A percentile compares a stretch with the other conserved stretches of the same genome.
Conservation (phyloP, 2,113 vertebrate species). For the Urocynchramus pylzowi region DNA sequence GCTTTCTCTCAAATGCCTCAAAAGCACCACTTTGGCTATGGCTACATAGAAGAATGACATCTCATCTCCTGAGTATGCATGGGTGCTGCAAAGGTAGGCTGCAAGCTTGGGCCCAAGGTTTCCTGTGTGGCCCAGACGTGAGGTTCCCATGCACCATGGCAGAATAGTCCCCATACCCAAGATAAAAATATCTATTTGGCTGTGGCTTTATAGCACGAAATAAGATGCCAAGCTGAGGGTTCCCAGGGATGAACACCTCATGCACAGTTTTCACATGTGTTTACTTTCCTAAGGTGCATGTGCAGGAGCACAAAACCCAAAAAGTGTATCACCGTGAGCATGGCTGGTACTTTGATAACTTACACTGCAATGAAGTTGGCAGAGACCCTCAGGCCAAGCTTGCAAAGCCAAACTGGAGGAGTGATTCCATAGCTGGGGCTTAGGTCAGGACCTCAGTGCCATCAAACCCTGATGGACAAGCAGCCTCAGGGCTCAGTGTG, state of each 20-base stretch:
- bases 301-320: not conserved
- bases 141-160: not conserved
- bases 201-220: not conserved
- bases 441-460: rapidly evolving
- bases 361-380: rapidly evolving
- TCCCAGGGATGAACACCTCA: not conserved
- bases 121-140: not conserved
- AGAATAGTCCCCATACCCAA: not conserved
- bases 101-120: not conserved
- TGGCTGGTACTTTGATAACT: not conserved
- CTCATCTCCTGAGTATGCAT: rapidly evolving
- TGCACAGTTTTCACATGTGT: not conserved
- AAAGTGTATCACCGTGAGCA: rapidly evolving
- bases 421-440: not conserved
- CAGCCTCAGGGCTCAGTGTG: not conserved
- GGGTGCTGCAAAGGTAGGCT: not conserved
- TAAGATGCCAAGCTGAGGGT: not conserved
- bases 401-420: not conserved
- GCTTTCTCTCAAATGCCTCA: not conserved
- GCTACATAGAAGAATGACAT: rapidly evolving
- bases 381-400: not conserved
- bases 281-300: not conserved
- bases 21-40: not conserved
- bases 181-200: not conserved
- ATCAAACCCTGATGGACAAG: rapidly evolving